Conservation (phyloP, 2,888 invertebrate genomes). For the Acanthopleura granulata region DNA sequence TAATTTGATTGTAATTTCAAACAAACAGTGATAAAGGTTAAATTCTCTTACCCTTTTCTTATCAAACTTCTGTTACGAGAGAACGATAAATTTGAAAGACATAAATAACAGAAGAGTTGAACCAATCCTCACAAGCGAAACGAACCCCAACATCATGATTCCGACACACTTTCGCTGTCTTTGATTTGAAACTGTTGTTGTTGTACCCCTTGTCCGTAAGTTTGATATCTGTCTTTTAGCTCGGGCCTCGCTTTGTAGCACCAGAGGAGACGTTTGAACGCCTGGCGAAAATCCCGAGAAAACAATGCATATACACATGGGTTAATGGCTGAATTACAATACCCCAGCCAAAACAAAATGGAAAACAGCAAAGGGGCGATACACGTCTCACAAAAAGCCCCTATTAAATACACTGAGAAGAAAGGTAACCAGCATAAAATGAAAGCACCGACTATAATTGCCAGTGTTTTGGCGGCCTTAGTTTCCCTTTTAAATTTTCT, state of each 20-base stretch:
- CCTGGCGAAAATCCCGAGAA: constrained; percentile 94
- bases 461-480: constrained; percentile 95
- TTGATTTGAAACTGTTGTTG: constrained; percentile 8
- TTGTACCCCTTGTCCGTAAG: constrained; percentile 5
- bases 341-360: constrained; percentile 96
- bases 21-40: no score
- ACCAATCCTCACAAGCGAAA: neutral
- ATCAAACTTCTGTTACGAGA: no score
- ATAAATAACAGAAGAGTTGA: no score
- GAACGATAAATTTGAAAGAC: no score
- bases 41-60: no score
- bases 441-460: constrained; percentile 97
- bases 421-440: constrained; percentile 98
- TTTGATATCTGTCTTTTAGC: constrained; percentile 56
- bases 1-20: no score
- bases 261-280: constrained; percentile 88
- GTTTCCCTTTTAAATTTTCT: constrained; percentile 90
- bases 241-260: constrained; percentile 74
- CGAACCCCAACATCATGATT: constrained; percentile 1
- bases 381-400: constrained; percentile 84
- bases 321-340: constrained; percentile 96
- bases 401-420: constrained; percentile 92
- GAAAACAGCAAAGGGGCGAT: constrained; percentile 86
- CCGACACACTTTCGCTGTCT: constrained; percentile 20
- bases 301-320: constrained; percentile 95